Evolutionary conservation across 2,888 invertebrate genomes (phyloP).

Genomic region (Protophormia terraenovae): DNA sequence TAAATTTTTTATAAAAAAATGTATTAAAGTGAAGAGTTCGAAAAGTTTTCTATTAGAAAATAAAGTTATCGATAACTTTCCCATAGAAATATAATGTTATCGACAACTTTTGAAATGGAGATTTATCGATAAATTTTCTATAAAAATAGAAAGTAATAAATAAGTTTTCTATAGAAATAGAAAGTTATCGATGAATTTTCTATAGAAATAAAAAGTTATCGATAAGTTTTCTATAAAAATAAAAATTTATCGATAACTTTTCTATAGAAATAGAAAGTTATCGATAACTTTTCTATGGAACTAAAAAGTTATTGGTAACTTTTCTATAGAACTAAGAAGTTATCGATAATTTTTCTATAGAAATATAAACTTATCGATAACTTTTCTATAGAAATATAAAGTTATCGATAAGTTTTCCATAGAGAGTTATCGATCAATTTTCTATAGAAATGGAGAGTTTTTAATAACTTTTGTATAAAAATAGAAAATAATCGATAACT

Average conservation of each 20-base stretch:
- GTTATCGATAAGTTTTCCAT: conserved; percentile 3
- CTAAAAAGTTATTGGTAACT: not conserved
- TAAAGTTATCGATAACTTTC: too few species aligned
- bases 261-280: not conserved
- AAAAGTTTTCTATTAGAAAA: too few species aligned
- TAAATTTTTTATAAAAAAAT: too few species aligned
- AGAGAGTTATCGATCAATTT: not conserved
- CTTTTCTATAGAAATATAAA: not conserved
- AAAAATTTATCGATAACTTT: not conserved
- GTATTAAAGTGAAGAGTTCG: too few species aligned
- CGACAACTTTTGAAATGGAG: too few species aligned
- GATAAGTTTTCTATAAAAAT: not conserved
- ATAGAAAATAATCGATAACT: not conserved
- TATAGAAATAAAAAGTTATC: not conserved
- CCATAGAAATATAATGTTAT: too few species aligned
- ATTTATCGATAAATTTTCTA: too few species aligned
- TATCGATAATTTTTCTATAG: not conserved
- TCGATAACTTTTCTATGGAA: not conserved
- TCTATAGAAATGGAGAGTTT: too few species aligned
- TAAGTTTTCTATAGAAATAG: too few species aligned
- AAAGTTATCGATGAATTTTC: too few species aligned
- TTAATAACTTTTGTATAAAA: not conserved
- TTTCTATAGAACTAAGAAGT: not conserved
- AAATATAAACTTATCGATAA: not conserved
- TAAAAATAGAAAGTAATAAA: too few species aligned